Base-by-base conservation (phyloP, 2,797 vertebrate genomes). In the Aselliscus stoliczkanus region DNA sequence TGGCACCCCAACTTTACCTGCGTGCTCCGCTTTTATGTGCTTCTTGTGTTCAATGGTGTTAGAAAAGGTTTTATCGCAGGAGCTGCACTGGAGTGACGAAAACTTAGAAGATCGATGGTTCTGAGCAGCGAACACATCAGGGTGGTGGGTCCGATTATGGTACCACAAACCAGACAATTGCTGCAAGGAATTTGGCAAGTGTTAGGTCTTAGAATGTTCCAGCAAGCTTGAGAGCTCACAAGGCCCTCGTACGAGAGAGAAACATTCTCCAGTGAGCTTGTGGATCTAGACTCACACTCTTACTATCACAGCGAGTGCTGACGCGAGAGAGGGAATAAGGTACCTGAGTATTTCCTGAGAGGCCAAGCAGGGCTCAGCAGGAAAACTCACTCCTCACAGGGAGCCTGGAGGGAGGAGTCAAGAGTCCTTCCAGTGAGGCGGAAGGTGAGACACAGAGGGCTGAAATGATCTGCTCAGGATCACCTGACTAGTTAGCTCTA, bases 131-230 rank as follows among this genome's bases (percentile, higher is more conserved):
- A 99, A 99, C 70, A 99, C 97, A 5, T 99, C 99, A 0, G 99
- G 99, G 79, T 99, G 99, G 94, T 99, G 99, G 70, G 99, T 99
- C 94, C 99, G 98, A 97, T 99, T 99, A 83, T 99, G 99, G 97
- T 99, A 99, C 99, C 99, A 99, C 73, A 99, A 97, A 18, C 99
- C 99, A 10, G 99, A 99, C 62, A 99, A 97, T 98, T 99, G 99
- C 99, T 99, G 97, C 17, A 96, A 98, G 84, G 84, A 96, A 94
- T 95, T 52, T 93, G 88, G n/a, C 64, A 69, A 88, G 58, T 37
- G 34, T 82, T 62, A 93, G 37, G 47, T 25, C 60, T 81, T 10
- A 82, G 72, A 76, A 93, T 6, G 60, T 84, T 67, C 67, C 0
- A 56, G 39, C 47, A 77, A 60, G 76, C 67, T 4, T 29, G 12